Conservation (phyloP, 2,888 invertebrate genomes). For the Ormyrus pomaceus region DNA sequence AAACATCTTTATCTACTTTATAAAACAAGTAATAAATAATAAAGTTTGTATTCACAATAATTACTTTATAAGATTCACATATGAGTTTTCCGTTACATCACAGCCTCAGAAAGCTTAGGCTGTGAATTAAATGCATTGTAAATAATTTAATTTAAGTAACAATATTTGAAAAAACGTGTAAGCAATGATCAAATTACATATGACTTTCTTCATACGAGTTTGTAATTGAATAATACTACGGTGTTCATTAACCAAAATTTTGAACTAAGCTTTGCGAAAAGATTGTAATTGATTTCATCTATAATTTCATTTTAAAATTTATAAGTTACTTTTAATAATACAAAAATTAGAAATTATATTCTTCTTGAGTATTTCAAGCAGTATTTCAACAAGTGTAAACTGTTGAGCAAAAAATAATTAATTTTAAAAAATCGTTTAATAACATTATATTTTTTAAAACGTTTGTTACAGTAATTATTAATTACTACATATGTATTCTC, state of each 20-base stretch:
- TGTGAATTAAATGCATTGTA: constrained; percentile 35
- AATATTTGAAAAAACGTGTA: constrained; percentile 25
- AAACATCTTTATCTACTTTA: constrained; percentile 19
- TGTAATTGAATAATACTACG: constrained; percentile 27
- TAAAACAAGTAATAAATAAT: constrained; percentile 37
- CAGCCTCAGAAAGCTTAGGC: constrained; percentile 8
- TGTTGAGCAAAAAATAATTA: constrained; percentile 34
- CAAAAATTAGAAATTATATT: constrained; percentile 6
- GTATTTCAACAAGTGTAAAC: constrained; percentile 15
- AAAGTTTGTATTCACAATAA: constrained; percentile 22
- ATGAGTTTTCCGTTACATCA: constrained; percentile 10
- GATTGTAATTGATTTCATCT: constrained; percentile 6
- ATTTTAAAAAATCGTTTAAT: constrained; percentile 34
- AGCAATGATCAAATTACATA: constrained; percentile 13
- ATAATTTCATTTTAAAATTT: constrained; percentile 1
- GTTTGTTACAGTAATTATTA: constrained; percentile 35
- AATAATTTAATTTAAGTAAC: constrained; percentile 41
- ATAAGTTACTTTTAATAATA: constrained; percentile 19
- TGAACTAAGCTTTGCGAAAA: constrained; percentile 14
- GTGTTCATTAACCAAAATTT: constrained; percentile 8
- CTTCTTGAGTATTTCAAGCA: constrained; percentile 30
- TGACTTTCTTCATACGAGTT: constrained; percentile 15
- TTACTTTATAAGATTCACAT: constrained; percentile 45
- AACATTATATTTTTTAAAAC: constrained; percentile 48
- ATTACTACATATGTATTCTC: constrained; percentile 17